Base-by-base conservation (phyloP, 2,113 vertebrate genomes). In the Anseranas semipalmata region DNA sequence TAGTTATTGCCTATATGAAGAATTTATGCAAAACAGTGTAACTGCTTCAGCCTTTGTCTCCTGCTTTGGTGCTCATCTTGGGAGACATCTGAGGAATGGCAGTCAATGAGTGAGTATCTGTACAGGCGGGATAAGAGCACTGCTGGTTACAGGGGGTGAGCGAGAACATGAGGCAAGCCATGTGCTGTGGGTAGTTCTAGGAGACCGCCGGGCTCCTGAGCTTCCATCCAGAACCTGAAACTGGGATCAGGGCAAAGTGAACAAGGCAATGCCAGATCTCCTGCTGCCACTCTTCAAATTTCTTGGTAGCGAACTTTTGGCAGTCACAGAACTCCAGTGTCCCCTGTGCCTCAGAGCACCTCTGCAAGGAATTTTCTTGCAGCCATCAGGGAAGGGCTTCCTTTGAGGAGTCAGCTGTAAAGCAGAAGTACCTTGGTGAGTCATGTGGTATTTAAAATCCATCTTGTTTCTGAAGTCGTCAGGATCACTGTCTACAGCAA, bases 1-100 rank as follows among this genome's bases (percentile, higher is more conserved):
- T 22, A 35, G 48, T 13, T 50, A 2, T 6, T 48, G 25, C 3
- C 1, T 16, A 1, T 7, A 3, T 5, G 25, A 62, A 39, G 33
- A 21, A 15, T 8, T 22, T 8, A 13, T 12, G 13, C 41, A 3
- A 19, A 50, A 9, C 14, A 9, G 6, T 22, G 10, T 2, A 10
- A 20, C 15, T 55, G 21, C 12, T 63, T n/a, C 39, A 66, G 39
- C 11, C 8, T 0, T 0, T 6, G 3, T n/a, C 48, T 50, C 2
- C 35, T 62, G 37, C n/a, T 65, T 59, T 59, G n/a, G 27, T 2
- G 1, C 20, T 48, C 2, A 5, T 41, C 20, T 33, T 12, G 0
- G 59, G 28, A 32, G 58, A 30, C 43, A 16, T 7, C 6, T 1
- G n/a, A 48, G 66, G 75, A 60, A 8, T 1, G 39, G 35, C 6